Evolutionary conservation across 1,140 invertebrate species (phyloP), one percentile per base, ranked within the genome.

Genomic region (Aleiodes sp.): DNA sequence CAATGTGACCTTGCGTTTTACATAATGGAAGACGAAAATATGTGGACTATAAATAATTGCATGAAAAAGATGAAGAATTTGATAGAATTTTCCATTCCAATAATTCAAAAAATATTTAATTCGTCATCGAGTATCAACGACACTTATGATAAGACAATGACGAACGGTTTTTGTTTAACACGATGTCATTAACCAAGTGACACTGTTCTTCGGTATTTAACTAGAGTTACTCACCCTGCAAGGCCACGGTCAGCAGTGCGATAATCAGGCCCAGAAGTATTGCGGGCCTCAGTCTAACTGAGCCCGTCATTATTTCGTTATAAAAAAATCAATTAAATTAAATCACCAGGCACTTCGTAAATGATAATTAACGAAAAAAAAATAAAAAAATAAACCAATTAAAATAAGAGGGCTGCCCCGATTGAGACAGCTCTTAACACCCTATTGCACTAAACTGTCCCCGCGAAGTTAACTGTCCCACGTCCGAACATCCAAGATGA

Each of bases 291-390:
- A 78, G 75, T 71, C 80, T 77, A 78, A 61, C 59, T 56, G 83
- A 83, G 80, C 80, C 82, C 83, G 79, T 85, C 85, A 86, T 86
- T 75, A 77, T 77, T 81, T 70, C 64, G 71, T 28, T 59, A 31
- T 59, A 10, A 59, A 59, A 33, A 16, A 14, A 26, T 59, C 14
- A 16, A 14, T 59, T 29, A 59, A 59, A 10, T 10, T 33, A 10
- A 33, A 33, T 33, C 12, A 8, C 12, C 24, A 59, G 28, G 14
- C 56, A 59, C 56, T 59, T 29, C 24, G 10, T 46, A 2, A 24
- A n/a, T 52, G 4, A 24, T 52, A 19, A 24, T 19, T 52, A n/a
- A n/a, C n/a, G n/a, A n/a, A n/a, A n/a, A n/a, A n/a, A n/a, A n/a
- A n/a, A n/a, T n/a, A n/a, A n/a, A n/a, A n/a, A n/a, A n/a, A n/a